Evolutionary conservation across 2,888 invertebrate genomes (phyloP).

Genomic region (Microctonus hyperodae): DNA sequence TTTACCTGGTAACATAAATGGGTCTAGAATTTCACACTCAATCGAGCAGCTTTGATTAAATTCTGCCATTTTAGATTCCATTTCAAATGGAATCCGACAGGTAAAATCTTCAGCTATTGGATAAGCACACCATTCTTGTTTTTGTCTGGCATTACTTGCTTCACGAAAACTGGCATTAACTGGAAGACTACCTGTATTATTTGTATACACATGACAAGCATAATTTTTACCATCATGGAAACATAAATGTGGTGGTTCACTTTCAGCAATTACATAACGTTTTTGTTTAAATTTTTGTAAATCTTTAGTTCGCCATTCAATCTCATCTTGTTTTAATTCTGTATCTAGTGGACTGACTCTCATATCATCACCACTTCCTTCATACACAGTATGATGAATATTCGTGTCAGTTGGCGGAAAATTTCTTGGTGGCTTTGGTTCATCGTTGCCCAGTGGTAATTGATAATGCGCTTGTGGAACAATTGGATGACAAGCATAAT

Average conservation of each 20-base stretch:
- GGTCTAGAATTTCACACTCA: constrained; percentile 75
- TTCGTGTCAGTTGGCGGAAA: background rate
- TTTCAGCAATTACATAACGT: constrained; percentile 45
- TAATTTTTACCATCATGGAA: constrained; percentile 56
- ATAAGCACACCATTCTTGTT: constrained; percentile 74
- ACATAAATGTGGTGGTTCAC: constrained; percentile 69
- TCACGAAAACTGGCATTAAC: constrained; percentile 67
- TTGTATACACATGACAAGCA: constrained; percentile 71
- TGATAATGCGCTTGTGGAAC: constrained; percentile 28
- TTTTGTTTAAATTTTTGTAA: constrained; percentile 41
- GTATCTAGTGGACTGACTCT: constrained; percentile 49
- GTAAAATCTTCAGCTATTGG: constrained; percentile 65
- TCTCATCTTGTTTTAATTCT: constrained; percentile 31
- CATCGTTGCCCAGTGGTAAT: constrained; percentile 18
- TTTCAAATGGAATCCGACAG: constrained; percentile 69
- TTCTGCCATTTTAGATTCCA: constrained; percentile 56
- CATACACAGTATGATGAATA: constrained; percentile 30
- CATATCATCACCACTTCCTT: constrained; percentile 55
- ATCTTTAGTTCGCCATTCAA: constrained; percentile 37
- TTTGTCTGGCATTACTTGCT: constrained; percentile 62
- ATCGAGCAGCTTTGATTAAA: constrained; percentile 69
- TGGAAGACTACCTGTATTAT: constrained; percentile 65
- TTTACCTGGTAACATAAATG: constrained; percentile 69
- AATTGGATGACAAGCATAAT: constrained; percentile 70
- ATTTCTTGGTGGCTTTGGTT: constrained; percentile 12